A percentile compares a stretch with the other conserved stretches of the same genome.
Evolutionary conservation across 2,797 vertebrate genomes (phyloP).

Genomic region (Bovichtus diacanthus): DNA sequence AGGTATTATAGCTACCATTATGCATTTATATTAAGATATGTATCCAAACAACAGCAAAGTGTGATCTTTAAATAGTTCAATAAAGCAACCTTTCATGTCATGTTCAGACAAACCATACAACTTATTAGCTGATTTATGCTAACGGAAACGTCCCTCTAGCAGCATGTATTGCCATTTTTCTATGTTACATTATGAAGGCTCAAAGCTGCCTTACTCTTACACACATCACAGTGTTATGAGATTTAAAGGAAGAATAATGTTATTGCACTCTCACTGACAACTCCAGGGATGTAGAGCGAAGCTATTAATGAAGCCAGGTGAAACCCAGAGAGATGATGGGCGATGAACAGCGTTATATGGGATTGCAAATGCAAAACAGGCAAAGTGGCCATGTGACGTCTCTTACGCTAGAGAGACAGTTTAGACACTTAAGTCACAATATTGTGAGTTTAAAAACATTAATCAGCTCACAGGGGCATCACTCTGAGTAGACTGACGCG

Average conservation of each 20-base stretch:
- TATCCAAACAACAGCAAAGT: slow-evolving; percentile 64
- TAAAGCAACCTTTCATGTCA: slow-evolving; percentile 38
- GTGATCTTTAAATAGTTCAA: slow-evolving; percentile 40
- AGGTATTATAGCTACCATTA: slow-evolving; percentile 69
- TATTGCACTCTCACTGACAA: slow-evolving; percentile 52
- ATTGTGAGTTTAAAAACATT: slow-evolving; percentile 15
- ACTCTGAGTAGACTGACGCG: slow-evolving; percentile 12
- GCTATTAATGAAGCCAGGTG: slow-evolving; percentile 31
- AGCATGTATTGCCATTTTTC: slow-evolving; percentile 42
- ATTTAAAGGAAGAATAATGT: slow-evolving; percentile 52
- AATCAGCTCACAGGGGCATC: slow-evolving; percentile 32
- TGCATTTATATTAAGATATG: slow-evolving; percentile 72
- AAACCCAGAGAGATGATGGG: slow-evolving; percentile 20
- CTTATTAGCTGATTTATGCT: slow-evolving; percentile 23
- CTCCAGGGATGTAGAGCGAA: slow-evolving; percentile 30
- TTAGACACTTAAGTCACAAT: not conserved
- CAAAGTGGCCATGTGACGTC: not conserved
- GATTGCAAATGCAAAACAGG: slow-evolving; percentile 33
- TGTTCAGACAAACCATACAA: slow-evolving; percentile 24
- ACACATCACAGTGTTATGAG: slow-evolving; percentile 79
- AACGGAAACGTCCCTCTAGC: slow-evolving; percentile 29
- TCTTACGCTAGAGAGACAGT: slow-evolving; percentile 5
- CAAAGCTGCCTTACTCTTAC: slow-evolving; percentile 29
- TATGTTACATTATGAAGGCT: slow-evolving; percentile 31
- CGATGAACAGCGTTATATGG: slow-evolving; percentile 26